Conservation (phyloP, 2,888 invertebrate genomes). For the Caenorhabditis sinica region DNA sequence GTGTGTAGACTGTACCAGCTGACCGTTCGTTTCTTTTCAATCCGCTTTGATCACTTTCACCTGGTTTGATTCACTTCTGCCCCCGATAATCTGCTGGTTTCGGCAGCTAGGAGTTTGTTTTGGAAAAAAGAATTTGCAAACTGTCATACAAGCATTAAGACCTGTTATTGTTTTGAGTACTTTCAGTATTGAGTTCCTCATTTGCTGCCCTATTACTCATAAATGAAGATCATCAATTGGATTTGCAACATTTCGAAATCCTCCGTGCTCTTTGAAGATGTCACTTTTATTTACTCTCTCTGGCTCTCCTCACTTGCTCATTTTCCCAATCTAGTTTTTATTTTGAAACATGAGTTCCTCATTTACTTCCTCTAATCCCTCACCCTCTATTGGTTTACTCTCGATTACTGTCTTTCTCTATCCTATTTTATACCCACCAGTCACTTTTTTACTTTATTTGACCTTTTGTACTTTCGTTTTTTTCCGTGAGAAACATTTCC, state of each 20-base stretch:
- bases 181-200: not conserved
- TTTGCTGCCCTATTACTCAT: not conserved
- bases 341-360: not conserved
- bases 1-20: slow-evolving; percentile 20
- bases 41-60: slow-evolving; percentile 56
- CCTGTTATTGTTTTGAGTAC: not conserved
- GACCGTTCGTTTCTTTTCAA: slow-evolving; percentile 53
- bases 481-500: slow-evolving; percentile 22
- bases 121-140: slow-evolving; percentile 1
- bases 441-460: not conserved
- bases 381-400: too few species aligned
- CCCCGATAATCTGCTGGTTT: slow-evolving; percentile 46
- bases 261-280: not conserved
- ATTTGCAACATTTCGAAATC: slow-evolving; percentile 1
- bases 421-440: not conserved
- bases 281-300: not conserved
- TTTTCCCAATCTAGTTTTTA: not conserved
- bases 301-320: not conserved
- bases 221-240: not conserved
- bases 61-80: slow-evolving; percentile 40
- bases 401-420: not conserved
- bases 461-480: slow-evolving; percentile 7
- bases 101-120: slow-evolving; percentile 27
- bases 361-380: not conserved
- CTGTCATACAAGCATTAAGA: not conserved